Conservation (phyloP, 2,113 vertebrate species). For the Cryptotis parvus region DNA sequence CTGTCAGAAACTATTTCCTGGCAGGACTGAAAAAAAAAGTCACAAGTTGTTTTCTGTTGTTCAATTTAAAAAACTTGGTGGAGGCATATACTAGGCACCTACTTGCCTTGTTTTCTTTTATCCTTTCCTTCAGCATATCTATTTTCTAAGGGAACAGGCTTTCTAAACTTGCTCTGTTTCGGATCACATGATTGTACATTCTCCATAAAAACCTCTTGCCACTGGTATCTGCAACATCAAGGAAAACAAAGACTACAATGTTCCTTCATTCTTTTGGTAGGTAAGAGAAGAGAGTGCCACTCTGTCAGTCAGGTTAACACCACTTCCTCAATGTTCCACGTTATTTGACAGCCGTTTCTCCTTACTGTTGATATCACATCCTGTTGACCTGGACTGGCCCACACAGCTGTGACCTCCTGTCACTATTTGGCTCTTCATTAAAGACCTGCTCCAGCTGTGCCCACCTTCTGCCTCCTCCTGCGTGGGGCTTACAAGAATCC, state of each 20-base stretch:
- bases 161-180: background rate
- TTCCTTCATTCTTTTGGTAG: background rate
- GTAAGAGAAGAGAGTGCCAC: background rate
- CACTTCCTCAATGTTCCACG: fast-evolving
- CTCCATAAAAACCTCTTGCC: background rate
- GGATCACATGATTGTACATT: background rate
- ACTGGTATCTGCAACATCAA: background rate
- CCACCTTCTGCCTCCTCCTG: background rate
- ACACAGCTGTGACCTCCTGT: background rate
- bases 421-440: slow-evolving; percentile 26
- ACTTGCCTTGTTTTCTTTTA: slow-evolving; percentile 7
- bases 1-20: slow-evolving; percentile 17
- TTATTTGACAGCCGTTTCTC: background rate
- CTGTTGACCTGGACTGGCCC: background rate
- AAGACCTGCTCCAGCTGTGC: slow-evolving; percentile 41
- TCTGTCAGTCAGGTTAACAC: background rate
- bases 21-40: background rate
- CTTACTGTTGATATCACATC: background rate
- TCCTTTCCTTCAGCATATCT: slow-evolving; percentile 5
- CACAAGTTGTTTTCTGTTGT: background rate
- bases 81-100: background rate
- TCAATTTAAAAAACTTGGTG: background rate
- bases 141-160: background rate
- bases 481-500: background rate
- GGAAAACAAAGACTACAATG: background rate